Conservation (phyloP, 2,888 invertebrate genomes). For the Scaptomyza parva region DNA sequence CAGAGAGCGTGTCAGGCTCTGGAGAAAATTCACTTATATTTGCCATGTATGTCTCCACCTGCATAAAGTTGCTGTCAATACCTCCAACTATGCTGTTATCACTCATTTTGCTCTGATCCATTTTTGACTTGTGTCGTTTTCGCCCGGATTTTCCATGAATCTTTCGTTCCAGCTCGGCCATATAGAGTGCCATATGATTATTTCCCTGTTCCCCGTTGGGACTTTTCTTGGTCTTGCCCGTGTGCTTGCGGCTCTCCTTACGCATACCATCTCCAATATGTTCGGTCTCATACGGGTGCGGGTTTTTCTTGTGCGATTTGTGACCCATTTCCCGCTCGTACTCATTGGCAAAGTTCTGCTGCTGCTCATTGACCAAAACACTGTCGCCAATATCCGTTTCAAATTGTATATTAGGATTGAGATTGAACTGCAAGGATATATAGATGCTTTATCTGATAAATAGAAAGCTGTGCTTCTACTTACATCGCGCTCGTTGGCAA, state of each 20-base stretch:
- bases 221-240: slow-evolving; percentile 34
- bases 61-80: slow-evolving; percentile 9
- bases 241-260: slow-evolving; percentile 33
- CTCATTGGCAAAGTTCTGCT: slow-evolving; percentile 10
- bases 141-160: slow-evolving; percentile 39
- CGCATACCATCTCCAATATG: slow-evolving; percentile 36
- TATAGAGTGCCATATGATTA: slow-evolving; percentile 48
- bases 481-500: slow-evolving; percentile 77
- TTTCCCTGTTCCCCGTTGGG: slow-evolving; percentile 22
- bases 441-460: too few relatives aligned
- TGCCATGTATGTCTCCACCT: slow-evolving; percentile 51
- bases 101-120: neutral
- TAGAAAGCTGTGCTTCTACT: slow-evolving; percentile 40
- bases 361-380: slow-evolving; percentile 36
- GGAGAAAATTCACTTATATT: slow-evolving; percentile 30
- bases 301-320: slow-evolving; percentile 7
- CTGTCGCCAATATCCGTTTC: slow-evolving; percentile 80
- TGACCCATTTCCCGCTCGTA: slow-evolving; percentile 30
- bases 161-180: slow-evolving; percentile 56
- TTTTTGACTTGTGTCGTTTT: slow-evolving; percentile 48
- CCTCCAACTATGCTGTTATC: neutral
- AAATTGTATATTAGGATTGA: slow-evolving; percentile 70
- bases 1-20: slow-evolving; percentile 29
- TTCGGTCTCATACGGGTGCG: slow-evolving; percentile 26
- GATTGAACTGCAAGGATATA: slow-evolving; percentile 54